Base-by-base conservation (phyloP, 2,113 vertebrate species). In the Triplophysa siluroides region DNA sequence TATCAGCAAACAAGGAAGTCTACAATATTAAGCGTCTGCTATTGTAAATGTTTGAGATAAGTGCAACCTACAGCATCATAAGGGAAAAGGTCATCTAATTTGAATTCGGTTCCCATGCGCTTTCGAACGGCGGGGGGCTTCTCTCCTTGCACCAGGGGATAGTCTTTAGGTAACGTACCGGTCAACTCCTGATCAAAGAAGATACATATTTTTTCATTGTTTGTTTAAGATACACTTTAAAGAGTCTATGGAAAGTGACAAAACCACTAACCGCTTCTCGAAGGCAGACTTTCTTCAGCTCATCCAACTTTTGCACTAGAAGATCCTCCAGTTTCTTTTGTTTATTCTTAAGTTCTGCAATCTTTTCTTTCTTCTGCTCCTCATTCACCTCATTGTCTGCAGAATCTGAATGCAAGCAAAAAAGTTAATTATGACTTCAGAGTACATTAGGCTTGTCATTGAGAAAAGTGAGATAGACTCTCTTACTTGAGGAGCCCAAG, bases 301-400 rank as follows among this genome's bases (percentile, higher is more conserved):
- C 98, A 65, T 97, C 93, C 0, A 97, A 90, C 75, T 97, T 98
- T 76, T 94, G 88, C 21, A 94, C 86, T 26, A 99, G 92, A 8
- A 91, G 92, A 58, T 98, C 95, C 75, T 98, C 93, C 68, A 99
- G 90, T 19, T 92, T 85, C 70, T 95, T 95, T 79, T 96, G 95
- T 86, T 97, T 98, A 85, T 93, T 95, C 88, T 95, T 98, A 13
- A 99, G 89, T 62, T 98, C 96, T 1, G 90, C 88, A 0, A 98
- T 94, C 87, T 98, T 99, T 85, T 98, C 97, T 78, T 95, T 95
- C 89, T 96, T 98, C 76, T 96, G 95, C 47, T 99, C 97, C 78
- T 99, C 97, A 0, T 88, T 95, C 47, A 93, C 91, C 85, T 98
- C 97, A 0, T 95, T 97, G 86, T 99, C 98, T 54, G 93, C 94